phyloP scores from a whole-genome alignment of 2,797 vertebrate genomes.

The Betta splendens region DNA sequence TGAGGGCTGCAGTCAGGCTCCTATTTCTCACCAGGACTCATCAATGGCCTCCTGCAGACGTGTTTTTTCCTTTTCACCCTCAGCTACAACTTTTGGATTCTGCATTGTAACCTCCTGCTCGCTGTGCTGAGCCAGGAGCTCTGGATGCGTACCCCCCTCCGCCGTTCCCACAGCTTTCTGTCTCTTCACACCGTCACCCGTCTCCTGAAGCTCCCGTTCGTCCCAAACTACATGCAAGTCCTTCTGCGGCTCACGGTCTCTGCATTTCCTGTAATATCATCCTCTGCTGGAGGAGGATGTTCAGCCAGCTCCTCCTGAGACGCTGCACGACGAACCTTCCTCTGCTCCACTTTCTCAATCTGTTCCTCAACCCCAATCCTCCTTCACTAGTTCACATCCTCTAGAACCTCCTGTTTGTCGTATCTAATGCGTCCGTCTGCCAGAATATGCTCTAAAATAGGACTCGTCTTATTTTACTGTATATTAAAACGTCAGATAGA shows the following conservation, averaged over 20 bases:
- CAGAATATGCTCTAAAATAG: neutral
- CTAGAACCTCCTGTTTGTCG: constrained; percentile 21
- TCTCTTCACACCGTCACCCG: constrained; percentile 7
- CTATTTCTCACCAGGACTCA: constrained; percentile 24
- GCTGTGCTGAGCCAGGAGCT: constrained; percentile 22
- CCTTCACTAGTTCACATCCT: constrained; percentile 31
- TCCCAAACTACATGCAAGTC: constrained; percentile 19
- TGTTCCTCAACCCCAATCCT: constrained; percentile 37
- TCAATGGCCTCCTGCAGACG: constrained; percentile 18
- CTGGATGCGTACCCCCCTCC: constrained; percentile 24
- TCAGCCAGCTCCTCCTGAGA: constrained; percentile 57
- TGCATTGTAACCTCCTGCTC: constrained; percentile 25
- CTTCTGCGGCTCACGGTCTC: constrained; percentile 35
- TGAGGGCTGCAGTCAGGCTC: constrained; percentile 18
- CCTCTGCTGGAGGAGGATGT: constrained; percentile 26
- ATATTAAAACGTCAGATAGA: constrained; percentile 22
- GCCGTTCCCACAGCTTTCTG: neutral
- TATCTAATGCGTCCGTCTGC: constrained; percentile 3
- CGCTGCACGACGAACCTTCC: constrained; percentile 46
- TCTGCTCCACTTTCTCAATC: constrained; percentile 66
- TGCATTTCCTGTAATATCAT: constrained; percentile 29
- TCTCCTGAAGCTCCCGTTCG: too few relatives aligned
- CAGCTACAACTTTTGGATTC: constrained; percentile 15
- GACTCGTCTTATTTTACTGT: neutral
- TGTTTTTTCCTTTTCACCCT: constrained; percentile 27